Evolutionary conservation across 2,797 vertebrate species (phyloP), one percentile per base, ranked within the genome.

Genomic region (Lacerta bilineata): DNA sequence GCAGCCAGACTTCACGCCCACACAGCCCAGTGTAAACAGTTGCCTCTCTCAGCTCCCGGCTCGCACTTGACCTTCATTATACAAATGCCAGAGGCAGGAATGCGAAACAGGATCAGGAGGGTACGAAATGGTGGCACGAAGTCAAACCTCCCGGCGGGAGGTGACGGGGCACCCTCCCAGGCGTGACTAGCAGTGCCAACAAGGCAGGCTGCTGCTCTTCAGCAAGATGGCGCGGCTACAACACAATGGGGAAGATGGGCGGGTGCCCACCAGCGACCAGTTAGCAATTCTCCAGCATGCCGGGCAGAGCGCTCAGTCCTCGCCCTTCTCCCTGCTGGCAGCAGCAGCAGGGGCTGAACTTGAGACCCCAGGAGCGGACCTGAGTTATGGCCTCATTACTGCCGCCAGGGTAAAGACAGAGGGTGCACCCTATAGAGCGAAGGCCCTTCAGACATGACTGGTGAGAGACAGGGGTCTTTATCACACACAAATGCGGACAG

Each of bases 1-100:
- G 36, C 88, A 84, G 87, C 87, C 78, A 87, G 81, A 90, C 89
- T 84, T 85, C 88, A 68, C 88, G 78, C 88, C 83, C 61, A 87
- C 87, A 88, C 64, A 88, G 84, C 89, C 68, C 86, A 85, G 85
- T 85, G 88, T 91, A 91, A 92, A 92, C 85, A 91, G 84, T 88
- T 66, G 74, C 69, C 43, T 85, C 83, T 88, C 83, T 86, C 87
- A 79, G 83, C 83, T 85, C 61, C 15, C 23, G 0, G 86, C 80
- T 50, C 43, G 81, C 80, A 72, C 69, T 83, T 93, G 84, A 91
- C 80, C 15, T 11, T 87, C 87, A 92, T 74, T 71, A 91, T 83
- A 86, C 87, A 71, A 93, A 88, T n/a, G 85, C 80, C 88, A 90
- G 66, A 68, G 27, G 80, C 77, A 87, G 92, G 80, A 90, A 93